Percentiles rank a stretch among this genome's conserved stretches.
These are phyloP conservation scores for Nephila pilipes DNA, from an alignment of 1,140 invertebrate species.

Conservation along the genomic window DNA sequence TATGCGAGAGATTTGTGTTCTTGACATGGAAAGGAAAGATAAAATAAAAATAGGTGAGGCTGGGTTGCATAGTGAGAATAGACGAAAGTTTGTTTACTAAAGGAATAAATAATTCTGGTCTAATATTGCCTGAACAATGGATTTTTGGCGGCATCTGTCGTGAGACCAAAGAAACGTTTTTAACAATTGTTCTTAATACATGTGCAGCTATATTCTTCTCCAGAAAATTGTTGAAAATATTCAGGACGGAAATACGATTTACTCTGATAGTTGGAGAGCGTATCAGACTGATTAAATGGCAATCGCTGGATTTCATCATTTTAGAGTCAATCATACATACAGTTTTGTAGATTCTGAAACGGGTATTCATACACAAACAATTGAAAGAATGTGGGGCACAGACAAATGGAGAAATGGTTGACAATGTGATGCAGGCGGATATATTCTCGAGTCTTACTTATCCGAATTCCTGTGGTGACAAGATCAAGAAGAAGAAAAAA, in stretches of 20 bases:
- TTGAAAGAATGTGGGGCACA: not conserved
- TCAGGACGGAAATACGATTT: constrained; percentile 4
- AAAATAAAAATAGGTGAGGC: not conserved
- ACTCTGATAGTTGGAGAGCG: not conserved
- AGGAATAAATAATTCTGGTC: constrained; percentile 24
- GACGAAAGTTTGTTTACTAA: constrained; percentile 62
- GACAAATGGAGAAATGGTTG: not conserved
- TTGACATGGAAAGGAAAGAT: too few relatives aligned
- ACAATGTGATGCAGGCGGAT: not conserved
- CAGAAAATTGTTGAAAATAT: constrained; percentile 53
- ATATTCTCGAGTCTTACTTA: not conserved
- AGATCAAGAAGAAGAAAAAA: too few relatives aligned
- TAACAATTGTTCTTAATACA: constrained; percentile 26
- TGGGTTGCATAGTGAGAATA: not conserved
- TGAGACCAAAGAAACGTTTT: constrained; percentile 44
- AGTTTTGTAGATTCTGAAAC: not conserved
- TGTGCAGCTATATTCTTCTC: not conserved
- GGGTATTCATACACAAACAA: not conserved
- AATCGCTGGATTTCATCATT: not conserved
- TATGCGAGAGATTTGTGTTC: too few relatives aligned
- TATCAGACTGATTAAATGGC: constrained; percentile 33
- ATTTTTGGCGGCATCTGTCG: constrained; percentile 33
- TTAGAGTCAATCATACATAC: not conserved
- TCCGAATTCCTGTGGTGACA: not conserved
- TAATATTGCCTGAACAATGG: constrained; percentile 38